Conservation (phyloP, 2,113 vertebrate species). For the Pampusana beccarii region DNA sequence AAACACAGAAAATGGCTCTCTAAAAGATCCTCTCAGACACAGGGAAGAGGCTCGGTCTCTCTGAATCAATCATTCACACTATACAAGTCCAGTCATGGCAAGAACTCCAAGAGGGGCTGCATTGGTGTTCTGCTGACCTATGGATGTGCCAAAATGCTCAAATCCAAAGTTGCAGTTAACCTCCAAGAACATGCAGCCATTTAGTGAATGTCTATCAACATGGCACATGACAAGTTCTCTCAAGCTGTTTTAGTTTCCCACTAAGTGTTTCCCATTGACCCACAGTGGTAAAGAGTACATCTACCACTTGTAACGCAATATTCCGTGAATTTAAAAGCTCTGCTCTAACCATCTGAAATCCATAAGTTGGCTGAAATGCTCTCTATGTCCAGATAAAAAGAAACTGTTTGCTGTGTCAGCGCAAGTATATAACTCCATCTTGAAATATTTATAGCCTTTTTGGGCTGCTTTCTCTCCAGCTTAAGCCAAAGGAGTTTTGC, state of each 20-base stretch:
- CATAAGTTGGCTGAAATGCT: neutral
- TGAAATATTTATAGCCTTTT: conserved; percentile 22
- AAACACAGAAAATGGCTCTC: neutral
- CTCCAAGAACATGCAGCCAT: neutral
- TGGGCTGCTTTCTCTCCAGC: neutral
- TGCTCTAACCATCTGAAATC: neutral
- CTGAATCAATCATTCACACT: neutral
- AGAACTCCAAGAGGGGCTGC: neutral
- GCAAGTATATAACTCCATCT: neutral
- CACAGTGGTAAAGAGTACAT: neutral
- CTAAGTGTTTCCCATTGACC: neutral
- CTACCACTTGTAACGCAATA: neutral
- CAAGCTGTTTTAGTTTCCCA: neutral
- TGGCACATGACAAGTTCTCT: neutral
- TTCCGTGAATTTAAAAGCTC: neutral
- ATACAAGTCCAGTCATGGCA: neutral
- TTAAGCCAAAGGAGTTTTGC: neutral
- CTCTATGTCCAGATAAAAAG: neutral
- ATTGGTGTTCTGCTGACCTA: neutral
- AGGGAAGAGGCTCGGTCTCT: neutral
- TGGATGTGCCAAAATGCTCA: neutral
- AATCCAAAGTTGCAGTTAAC: neutral
- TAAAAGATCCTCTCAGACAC: neutral
- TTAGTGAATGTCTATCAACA: neutral
- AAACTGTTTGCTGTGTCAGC: neutral